These are phyloP conservation scores for Habrosyne pyritoides DNA, from an alignment of 2,888 invertebrate genomes.

Conservation along the genomic window DNA sequence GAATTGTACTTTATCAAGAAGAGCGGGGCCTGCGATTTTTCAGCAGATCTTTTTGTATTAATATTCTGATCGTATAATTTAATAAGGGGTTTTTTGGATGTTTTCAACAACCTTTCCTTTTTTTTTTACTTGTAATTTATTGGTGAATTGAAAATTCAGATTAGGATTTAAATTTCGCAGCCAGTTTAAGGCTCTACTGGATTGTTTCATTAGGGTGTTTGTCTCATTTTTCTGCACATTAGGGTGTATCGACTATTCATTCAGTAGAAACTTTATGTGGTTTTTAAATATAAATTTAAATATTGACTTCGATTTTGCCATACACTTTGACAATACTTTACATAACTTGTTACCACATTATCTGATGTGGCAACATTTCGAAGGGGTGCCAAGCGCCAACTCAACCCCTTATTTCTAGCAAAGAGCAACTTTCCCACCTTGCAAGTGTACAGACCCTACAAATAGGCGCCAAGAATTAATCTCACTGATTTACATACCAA, in stretches of 20 bases:
- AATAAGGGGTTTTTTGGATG: slow-evolving; percentile 3
- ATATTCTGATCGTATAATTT: slow-evolving; percentile 30
- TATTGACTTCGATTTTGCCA: too few relatives aligned
- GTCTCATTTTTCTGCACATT: too few relatives aligned
- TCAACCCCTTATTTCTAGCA: not conserved
- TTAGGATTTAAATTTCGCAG: not conserved
- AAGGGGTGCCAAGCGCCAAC: not conserved
- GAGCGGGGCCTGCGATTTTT: slow-evolving; percentile 51
- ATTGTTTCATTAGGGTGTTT: too few relatives aligned
- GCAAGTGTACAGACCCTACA: not conserved
- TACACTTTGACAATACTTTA: too few relatives aligned
- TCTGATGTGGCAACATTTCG: not conserved
- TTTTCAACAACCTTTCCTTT: not conserved
- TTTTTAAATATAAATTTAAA: too few relatives aligned
- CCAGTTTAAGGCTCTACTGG: not conserved
- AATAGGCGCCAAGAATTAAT: slow-evolving; percentile 1
- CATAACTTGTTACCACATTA: too few relatives aligned
- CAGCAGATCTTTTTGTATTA: slow-evolving; percentile 46
- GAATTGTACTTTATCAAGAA: slow-evolving; percentile 61
- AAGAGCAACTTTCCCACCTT: not conserved
- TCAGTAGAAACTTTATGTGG: too few relatives aligned
- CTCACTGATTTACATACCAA: slow-evolving; percentile 6
- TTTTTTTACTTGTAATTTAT: not conserved
- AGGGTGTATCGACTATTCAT: too few relatives aligned
- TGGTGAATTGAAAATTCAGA: not conserved